These are phyloP conservation scores for Indri indri DNA, from an alignment of 2,113 vertebrate species.

Conservation along the genomic window DNA sequence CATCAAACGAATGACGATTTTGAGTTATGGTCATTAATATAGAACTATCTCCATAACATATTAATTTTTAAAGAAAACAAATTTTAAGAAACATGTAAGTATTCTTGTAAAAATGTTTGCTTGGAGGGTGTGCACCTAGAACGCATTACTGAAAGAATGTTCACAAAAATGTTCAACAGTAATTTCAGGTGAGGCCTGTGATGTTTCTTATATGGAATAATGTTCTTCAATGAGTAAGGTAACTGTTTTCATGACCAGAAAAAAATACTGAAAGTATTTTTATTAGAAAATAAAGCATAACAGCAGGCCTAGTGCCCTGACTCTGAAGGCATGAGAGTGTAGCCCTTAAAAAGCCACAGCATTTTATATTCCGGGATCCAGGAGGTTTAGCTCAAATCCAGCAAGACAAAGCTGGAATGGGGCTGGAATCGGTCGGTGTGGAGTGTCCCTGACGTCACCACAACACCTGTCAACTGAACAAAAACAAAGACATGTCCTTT, in stretches of 20 bases:
- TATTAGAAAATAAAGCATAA: conserved; percentile 43
- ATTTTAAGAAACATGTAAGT: neutral
- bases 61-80: neutral
- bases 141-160: neutral
- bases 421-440: neutral
- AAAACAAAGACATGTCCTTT: neutral
- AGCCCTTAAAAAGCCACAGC: neutral
- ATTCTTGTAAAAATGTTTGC: neutral
- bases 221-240: neutral
- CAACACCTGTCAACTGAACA: conserved; percentile 38
- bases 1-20: neutral
- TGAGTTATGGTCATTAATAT: neutral
- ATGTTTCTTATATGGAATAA: neutral
- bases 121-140: neutral
- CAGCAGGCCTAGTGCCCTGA: neutral
- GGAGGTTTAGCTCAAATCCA: neutral
- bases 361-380: neutral
- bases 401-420: neutral
- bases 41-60: neutral
- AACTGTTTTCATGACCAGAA: conserved; percentile 14
- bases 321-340: neutral
- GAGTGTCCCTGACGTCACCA: neutral
- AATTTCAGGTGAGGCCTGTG: neutral
- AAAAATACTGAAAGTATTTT: neutral
- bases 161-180: neutral